Evolutionary conservation across 2,113 vertebrate genomes (phyloP).

Genomic region (Brachirus orientalis): DNA sequence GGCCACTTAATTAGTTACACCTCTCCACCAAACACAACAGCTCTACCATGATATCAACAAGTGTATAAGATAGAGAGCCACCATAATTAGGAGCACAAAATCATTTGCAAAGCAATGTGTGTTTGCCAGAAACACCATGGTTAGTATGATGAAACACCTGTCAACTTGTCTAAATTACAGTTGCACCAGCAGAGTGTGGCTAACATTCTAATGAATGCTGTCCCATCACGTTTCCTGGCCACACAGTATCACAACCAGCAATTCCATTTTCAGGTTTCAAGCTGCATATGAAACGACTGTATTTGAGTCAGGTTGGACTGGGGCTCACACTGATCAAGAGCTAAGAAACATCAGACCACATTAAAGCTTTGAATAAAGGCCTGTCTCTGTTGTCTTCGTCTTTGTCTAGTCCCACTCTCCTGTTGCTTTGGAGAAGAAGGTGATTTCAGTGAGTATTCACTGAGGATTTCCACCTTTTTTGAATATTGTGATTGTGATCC

Average conservation of each 20-base stretch:
- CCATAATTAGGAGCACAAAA: too few species aligned
- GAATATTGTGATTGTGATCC: conserved; percentile 62
- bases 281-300: neutral
- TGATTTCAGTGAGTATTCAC: conserved; percentile 86
- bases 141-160: too few species aligned
- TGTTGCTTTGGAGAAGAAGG: conserved; percentile 87
- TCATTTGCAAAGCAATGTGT: too few species aligned
- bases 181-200: too few species aligned
- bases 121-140: too few species aligned
- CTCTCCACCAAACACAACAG: too few species aligned
- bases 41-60: neutral
- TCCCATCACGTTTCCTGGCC: neutral
- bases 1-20: too few species aligned
- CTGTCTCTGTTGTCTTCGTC: conserved; percentile 78
- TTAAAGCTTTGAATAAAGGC: conserved; percentile 60
- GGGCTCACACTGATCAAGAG: neutral
- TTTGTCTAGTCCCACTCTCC: conserved; percentile 83
- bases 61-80: too few species aligned
- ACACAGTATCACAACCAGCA: neutral
- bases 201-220: too few species aligned
- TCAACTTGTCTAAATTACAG: neutral
- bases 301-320: neutral
- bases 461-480: conserved; percentile 59
- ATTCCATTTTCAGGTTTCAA: neutral
- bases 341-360: neutral